Evolutionary conservation across 1,140 invertebrate genomes (phyloP).

Genomic region (Nomia melanderi): DNA sequence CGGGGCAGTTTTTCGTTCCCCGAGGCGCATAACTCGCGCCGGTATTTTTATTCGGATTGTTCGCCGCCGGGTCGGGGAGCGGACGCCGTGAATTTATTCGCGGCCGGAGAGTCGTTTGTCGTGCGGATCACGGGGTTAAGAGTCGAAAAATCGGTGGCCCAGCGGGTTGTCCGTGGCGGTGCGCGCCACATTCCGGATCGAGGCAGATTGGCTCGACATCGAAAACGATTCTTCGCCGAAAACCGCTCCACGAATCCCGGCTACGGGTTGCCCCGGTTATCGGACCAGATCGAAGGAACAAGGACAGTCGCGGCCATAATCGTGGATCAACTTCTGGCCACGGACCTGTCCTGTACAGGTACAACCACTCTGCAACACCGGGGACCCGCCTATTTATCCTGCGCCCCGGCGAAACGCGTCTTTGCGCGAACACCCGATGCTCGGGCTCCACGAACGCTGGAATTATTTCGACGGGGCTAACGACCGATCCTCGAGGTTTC

Average conservation of each 20-base stretch:
- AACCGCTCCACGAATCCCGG: conserved; percentile 53
- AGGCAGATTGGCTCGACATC: conserved; percentile 64
- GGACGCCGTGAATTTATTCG: conserved; percentile 22
- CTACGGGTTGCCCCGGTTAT: conserved; percentile 59
- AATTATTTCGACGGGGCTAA: too few relatives aligned
- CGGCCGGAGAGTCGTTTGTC: conserved; percentile 32
- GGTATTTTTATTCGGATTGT: conserved; percentile 21
- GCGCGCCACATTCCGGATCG: conserved; percentile 49
- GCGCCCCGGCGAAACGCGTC: conserved; percentile 41
- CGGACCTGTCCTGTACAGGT: conserved; percentile 57
- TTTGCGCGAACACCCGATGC: too few relatives aligned
- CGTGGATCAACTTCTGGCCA: conserved; percentile 75
- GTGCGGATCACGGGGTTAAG: conserved; percentile 49
- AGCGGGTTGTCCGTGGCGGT: conserved; percentile 52
- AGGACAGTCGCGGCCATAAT: conserved; percentile 72
- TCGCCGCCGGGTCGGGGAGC: background rate
- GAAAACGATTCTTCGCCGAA: conserved; percentile 66
- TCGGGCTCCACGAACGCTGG: too few relatives aligned
- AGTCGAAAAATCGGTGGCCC: conserved; percentile 58
- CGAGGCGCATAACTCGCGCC: background rate
- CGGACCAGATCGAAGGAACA: conserved; percentile 68
- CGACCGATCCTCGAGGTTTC: background rate
- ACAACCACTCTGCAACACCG: conserved; percentile 45
- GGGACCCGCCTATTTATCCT: conserved; percentile 53
- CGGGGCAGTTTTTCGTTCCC: background rate